Percentiles rank a stretch among this genome's conserved stretches.
These are phyloP conservation scores for Sardinella longiceps DNA, from an alignment of 2,797 vertebrate genomes.

Conservation along the genomic window DNA sequence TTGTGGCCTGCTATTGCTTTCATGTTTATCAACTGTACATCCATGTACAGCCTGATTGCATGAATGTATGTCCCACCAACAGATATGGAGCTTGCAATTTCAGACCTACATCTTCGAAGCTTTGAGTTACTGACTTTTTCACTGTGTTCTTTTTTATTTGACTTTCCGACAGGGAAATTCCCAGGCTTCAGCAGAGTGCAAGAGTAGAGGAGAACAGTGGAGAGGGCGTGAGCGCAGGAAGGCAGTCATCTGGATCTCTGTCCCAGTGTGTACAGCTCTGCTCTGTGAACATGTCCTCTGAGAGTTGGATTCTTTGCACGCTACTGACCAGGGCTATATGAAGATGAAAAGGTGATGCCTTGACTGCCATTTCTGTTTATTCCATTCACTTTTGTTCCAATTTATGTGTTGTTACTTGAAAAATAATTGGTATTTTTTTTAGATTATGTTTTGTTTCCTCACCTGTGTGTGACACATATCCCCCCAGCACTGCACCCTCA, in stretches of 20 bases:
- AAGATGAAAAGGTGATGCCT: constrained; percentile 81
- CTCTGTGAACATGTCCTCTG: constrained; percentile 77
- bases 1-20: not conserved
- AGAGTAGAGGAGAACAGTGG: constrained; percentile 19
- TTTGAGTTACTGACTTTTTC: not conserved
- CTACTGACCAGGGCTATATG: constrained; percentile 74
- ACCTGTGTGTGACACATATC: too few relatives aligned
- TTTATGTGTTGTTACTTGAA: not conserved
- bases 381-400: not conserved
- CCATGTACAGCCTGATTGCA: not conserved
- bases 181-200: constrained; percentile 4
- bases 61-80: not conserved
- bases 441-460: not conserved
- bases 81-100: not conserved
- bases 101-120: not conserved
- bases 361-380: not conserved
- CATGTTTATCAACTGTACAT: not conserved
- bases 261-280: constrained; percentile 65
- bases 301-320: constrained; percentile 76
- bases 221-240: constrained; percentile 28
- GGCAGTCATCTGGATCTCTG: constrained; percentile 30
- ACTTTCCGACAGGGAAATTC: constrained; percentile 16
- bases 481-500: constrained; percentile 49
- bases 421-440: not conserved
- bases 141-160: not conserved